phyloP scores from a whole-genome alignment of 53 echinoderm and acorn worm genomes.

The Astropecten irregularis region DNA sequence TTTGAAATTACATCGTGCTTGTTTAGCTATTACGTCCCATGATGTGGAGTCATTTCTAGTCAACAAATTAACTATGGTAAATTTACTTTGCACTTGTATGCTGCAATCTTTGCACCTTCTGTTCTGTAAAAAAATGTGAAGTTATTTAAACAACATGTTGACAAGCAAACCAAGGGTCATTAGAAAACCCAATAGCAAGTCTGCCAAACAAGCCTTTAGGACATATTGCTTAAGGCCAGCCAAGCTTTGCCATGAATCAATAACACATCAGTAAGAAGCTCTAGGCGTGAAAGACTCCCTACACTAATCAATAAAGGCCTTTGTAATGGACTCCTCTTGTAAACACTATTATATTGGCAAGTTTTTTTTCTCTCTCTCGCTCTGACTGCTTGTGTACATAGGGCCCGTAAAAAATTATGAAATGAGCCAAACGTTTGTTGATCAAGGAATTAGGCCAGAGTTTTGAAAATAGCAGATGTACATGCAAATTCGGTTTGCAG shows the following conservation, averaged over 20 bases:
- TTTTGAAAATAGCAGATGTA: too few species aligned
- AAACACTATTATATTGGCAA: conserved; percentile 40
- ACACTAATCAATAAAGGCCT: conserved; percentile 21
- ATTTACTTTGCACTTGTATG: conserved; percentile 7
- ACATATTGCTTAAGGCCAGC: neutral
- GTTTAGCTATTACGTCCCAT: too few species aligned
- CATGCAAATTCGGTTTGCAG: too few species aligned
- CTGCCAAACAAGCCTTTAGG: conserved; percentile 7
- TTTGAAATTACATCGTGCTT: too few species aligned
- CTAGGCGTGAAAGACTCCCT: conserved; percentile 17
- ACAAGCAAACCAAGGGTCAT: neutral
- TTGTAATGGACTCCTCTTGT: conserved; percentile 7
- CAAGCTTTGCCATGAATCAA: conserved; percentile 1
- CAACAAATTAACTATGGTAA: conserved; percentile 11
- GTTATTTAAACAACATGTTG: neutral
- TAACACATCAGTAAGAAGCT: conserved; percentile 29
- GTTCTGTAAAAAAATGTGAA: too few species aligned
- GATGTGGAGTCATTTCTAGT: neutral
- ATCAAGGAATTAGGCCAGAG: too few species aligned
- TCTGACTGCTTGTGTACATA: too few species aligned
- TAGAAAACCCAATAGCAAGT: neutral
- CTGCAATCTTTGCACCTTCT: neutral
- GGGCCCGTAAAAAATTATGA: too few species aligned
- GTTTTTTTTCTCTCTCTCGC: neutral
- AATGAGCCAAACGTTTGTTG: too few species aligned